A percentile compares a stretch with the other conserved stretches of the same genome.
phyloP scores from a whole-genome alignment of 2,888 invertebrate genomes.

The Yponomeuta plumbellus region DNA sequence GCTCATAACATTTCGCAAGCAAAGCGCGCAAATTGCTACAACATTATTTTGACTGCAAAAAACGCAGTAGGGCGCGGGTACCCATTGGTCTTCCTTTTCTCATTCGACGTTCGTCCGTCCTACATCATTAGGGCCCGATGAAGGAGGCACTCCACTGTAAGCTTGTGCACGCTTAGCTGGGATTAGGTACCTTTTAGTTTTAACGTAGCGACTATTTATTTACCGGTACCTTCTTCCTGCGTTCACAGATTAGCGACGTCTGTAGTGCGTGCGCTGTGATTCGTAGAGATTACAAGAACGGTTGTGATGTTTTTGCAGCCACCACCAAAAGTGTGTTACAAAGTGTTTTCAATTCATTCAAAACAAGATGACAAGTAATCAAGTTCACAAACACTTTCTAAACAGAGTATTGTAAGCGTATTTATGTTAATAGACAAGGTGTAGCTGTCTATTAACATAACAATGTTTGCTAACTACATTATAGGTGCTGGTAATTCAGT shows the following conservation, averaged over 20 bases:
- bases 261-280: slow-evolving; percentile 2
- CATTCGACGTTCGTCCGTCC: slow-evolving; percentile 39
- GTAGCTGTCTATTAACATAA: slow-evolving; percentile 5
- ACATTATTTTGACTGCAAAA: slow-evolving; percentile 8
- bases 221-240: slow-evolving; percentile 36
- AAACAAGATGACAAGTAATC: neutral
- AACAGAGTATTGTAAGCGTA: neutral
- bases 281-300: neutral
- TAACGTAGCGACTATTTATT: slow-evolving; percentile 66
- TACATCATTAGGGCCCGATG: slow-evolving; percentile 52
- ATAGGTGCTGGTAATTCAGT: slow-evolving; percentile 9
- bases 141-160: slow-evolving; percentile 48
- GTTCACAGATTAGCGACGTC: slow-evolving; percentile 38
- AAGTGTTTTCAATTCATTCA: too few relatives aligned
- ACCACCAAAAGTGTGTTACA: too few relatives aligned
- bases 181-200: slow-evolving; percentile 72
- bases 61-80: neutral
- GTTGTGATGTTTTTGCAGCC: neutral
- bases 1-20: neutral
- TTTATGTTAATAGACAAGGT: too few relatives aligned
- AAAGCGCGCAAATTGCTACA: slow-evolving; percentile 17
- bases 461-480: slow-evolving; percentile 2
- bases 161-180: slow-evolving; percentile 59
- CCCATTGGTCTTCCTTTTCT: slow-evolving; percentile 53
- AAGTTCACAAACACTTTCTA: neutral